phyloP scores from a whole-genome alignment of 1,140 invertebrate genomes.

The Lithobius niger region DNA sequence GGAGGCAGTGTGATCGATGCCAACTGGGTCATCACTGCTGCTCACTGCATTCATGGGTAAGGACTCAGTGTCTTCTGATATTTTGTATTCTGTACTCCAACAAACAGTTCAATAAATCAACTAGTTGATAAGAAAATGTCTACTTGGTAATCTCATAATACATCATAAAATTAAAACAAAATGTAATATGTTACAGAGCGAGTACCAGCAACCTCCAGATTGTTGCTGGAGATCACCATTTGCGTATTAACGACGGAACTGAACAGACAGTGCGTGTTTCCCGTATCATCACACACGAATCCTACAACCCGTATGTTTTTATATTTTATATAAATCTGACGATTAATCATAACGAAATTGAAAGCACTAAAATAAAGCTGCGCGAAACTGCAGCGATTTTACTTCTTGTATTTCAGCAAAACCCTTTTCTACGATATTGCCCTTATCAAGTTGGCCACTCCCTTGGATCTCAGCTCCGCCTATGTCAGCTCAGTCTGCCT shows the following conservation, averaged over 20 bases:
- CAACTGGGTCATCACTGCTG: conserved; percentile 46
- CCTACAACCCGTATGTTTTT: conserved; percentile 8
- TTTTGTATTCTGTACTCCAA: background rate
- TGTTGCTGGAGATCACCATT: conserved; percentile 11
- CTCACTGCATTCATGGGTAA: conserved; percentile 45
- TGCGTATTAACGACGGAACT: conserved; percentile 4
- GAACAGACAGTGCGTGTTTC: conserved; percentile 10
- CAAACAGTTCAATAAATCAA: background rate
- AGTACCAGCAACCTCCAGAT: background rate
- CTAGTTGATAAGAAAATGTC: background rate
- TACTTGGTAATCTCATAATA: background rate
- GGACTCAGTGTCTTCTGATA: background rate
- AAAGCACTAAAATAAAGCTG: background rate
- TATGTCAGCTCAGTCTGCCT: conserved; percentile 15
- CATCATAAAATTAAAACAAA: background rate
- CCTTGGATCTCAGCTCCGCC: conserved; percentile 12
- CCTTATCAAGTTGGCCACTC: conserved; percentile 15
- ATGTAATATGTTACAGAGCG: background rate
- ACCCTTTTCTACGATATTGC: conserved; percentile 9
- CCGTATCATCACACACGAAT: conserved; percentile 12
- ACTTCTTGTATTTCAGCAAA: background rate
- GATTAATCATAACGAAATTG: background rate
- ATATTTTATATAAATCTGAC: background rate
- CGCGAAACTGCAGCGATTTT: background rate
- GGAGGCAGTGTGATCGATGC: conserved; percentile 45